Evolutionary conservation across 2,888 invertebrate species (phyloP).

Genomic region (Pedicia rivosa): DNA sequence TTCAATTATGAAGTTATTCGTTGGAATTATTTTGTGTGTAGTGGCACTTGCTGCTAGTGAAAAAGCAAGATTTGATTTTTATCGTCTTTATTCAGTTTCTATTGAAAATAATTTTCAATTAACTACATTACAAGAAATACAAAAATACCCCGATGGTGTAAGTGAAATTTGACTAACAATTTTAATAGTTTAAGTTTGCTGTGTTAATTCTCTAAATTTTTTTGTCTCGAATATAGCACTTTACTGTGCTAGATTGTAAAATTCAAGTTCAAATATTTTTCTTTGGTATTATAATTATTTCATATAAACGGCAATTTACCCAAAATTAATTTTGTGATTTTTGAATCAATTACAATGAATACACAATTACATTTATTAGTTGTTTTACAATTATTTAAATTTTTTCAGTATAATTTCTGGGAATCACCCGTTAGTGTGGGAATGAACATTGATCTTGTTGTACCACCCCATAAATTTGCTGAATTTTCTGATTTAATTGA

Average conservation of each 20-base stretch:
- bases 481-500: conserved; percentile 7
- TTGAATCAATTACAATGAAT: too few species aligned
- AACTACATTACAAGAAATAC: neutral
- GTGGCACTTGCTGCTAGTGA: too few species aligned
- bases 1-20: too few species aligned
- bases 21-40: too few species aligned
- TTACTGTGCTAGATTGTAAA: neutral
- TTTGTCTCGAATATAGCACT: neutral
- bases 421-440: neutral
- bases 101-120: conserved; percentile 4
- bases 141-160: neutral
- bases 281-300: too few species aligned
- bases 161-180: neutral
- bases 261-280: neutral
- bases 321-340: too few species aligned
- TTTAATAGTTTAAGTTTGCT: too few species aligned
- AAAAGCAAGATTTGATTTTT: conserved; percentile 1
- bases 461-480: conserved; percentile 7
- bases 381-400: too few species aligned
- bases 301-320: too few species aligned
- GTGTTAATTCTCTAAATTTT: too few species aligned
- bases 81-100: conserved; percentile 1
- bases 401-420: conserved; percentile 2
- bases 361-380: too few species aligned
- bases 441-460: conserved; percentile 1